These are phyloP conservation scores for Lucifuga dentata DNA, from an alignment of 2,113 vertebrate genomes.

Conservation along the genomic window DNA sequence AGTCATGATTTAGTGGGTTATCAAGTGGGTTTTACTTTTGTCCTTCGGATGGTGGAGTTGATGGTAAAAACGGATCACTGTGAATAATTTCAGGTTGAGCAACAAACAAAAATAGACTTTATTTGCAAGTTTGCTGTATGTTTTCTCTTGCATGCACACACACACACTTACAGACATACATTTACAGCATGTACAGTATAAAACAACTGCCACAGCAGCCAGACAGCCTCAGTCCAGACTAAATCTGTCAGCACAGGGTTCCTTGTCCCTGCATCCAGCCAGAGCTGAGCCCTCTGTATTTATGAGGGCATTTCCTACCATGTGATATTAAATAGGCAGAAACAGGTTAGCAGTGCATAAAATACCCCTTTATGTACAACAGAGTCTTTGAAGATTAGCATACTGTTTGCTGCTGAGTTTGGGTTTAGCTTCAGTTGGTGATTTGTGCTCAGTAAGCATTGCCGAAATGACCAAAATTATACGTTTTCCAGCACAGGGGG, in stretches of 20 bases:
- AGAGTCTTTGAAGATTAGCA: slow-evolving; percentile 71
- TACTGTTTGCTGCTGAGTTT: slow-evolving; percentile 30
- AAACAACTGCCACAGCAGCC: slow-evolving; percentile 45
- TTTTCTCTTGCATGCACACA: background rate
- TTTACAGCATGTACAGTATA: slow-evolving; percentile 16
- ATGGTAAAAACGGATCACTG: background rate
- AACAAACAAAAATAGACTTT: too few relatives aligned
- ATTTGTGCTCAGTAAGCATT: slow-evolving; percentile 2
- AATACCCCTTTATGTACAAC: slow-evolving; percentile 26
- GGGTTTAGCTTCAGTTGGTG: background rate
- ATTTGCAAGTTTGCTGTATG: background rate
- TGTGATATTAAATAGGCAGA: slow-evolving; percentile 43
- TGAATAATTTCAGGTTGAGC: too few relatives aligned
- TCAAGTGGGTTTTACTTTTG: slow-evolving; percentile 7
- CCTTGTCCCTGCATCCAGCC: slow-evolving; percentile 55
- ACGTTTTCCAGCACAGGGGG: slow-evolving; percentile 5
- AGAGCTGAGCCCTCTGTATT: slow-evolving; percentile 53
- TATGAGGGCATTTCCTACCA: slow-evolving; percentile 54
- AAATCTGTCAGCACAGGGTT: slow-evolving; percentile 59
- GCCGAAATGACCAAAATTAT: slow-evolving; percentile 16
- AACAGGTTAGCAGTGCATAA: slow-evolving; percentile 49
- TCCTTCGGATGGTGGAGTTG: background rate
- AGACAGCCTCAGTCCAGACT: slow-evolving; percentile 62
- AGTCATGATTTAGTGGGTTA: slow-evolving; percentile 16
- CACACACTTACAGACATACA: slow-evolving; percentile 1